A percentile compares a stretch with the other conserved stretches of the same genome.
phyloP scores from a whole-genome alignment of 53 echinoderm and acorn worm species.

The Luidia sarsii region DNA sequence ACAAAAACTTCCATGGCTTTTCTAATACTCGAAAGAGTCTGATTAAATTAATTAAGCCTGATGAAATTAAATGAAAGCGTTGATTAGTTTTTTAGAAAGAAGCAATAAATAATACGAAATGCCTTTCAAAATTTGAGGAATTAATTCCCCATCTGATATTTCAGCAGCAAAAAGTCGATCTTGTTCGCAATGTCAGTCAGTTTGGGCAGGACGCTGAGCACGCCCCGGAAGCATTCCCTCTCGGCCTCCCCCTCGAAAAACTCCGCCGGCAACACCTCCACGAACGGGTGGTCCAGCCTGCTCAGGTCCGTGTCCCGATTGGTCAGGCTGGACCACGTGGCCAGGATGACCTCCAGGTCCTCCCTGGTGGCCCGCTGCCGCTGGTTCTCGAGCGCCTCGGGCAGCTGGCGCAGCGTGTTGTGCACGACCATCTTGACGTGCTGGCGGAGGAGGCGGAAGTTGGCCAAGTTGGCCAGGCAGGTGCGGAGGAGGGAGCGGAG shows the following conservation, averaged over 20 bases:
- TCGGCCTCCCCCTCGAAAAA: conserved; percentile 72
- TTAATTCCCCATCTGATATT: conserved; percentile 76
- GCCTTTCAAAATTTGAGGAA: background rate
- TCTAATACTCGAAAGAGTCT: background rate
- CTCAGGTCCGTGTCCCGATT: conserved; percentile 67
- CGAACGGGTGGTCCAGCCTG: conserved; percentile 76
- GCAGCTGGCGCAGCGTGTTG: conserved; percentile 67
- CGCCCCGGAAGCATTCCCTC: conserved; percentile 57
- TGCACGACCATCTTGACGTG: conserved; percentile 88
- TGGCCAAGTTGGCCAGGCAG: conserved; percentile 74
- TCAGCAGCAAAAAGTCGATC: conserved; percentile 82
- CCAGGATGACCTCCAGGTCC: conserved; percentile 83
- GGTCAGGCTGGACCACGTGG: conserved; percentile 78
- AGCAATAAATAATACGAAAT: too few species aligned
- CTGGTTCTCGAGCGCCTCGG: conserved; percentile 63
- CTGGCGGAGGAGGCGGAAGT: conserved; percentile 88
- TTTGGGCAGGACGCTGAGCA: conserved; percentile 88
- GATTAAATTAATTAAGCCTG: background rate
- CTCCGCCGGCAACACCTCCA: conserved; percentile 49
- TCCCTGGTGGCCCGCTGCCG: conserved; percentile 70
- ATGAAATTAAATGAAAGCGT: background rate
- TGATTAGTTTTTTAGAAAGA: background rate
- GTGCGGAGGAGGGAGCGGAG: conserved; percentile 54
- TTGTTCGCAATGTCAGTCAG: conserved; percentile 81
- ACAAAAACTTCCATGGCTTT: background rate